Evolutionary conservation across 1,140 invertebrate species (phyloP).

Genomic region (Hyphantria cunea): DNA sequence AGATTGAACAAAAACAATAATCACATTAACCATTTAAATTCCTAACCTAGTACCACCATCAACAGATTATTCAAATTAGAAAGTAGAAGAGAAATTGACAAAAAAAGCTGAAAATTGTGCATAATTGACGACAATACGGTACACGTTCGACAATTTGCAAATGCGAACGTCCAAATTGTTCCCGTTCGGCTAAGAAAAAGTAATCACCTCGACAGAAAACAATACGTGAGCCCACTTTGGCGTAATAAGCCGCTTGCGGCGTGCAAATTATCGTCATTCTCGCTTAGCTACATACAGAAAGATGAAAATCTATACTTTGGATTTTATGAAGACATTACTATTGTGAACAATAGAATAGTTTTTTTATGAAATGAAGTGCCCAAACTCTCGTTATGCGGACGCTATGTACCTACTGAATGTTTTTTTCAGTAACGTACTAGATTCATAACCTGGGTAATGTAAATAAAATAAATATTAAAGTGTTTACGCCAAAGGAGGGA

Average conservation of each 20-base stretch:
- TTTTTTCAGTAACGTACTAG: too few species aligned
- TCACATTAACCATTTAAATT: neutral
- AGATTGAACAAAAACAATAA: neutral
- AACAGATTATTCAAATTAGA: conserved; percentile 4
- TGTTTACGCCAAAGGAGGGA: too few species aligned
- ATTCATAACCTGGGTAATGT: too few species aligned
- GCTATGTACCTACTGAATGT: too few species aligned
- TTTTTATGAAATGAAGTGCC: too few species aligned
- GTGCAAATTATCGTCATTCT: conserved; percentile 56
- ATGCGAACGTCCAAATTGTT: conserved; percentile 6
- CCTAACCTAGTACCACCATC: neutral
- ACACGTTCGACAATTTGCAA: conserved; percentile 21
- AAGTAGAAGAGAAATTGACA: conserved; percentile 1
- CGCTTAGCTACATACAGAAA: conserved; percentile 6
- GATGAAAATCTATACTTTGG: neutral
- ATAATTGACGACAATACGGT: conserved; percentile 28
- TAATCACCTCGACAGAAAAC: conserved; percentile 31
- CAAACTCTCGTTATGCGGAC: too few species aligned
- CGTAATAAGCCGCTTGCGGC: conserved; percentile 50
- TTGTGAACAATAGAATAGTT: too few species aligned
- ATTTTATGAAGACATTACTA: conserved; percentile 15
- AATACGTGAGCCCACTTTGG: conserved; percentile 58
- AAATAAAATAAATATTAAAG: too few species aligned
- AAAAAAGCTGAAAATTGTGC: conserved; percentile 14
- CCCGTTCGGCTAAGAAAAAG: neutral